phyloP scores from a whole-genome alignment of 2,113 vertebrate species.

The Micronisus gabar region DNA sequence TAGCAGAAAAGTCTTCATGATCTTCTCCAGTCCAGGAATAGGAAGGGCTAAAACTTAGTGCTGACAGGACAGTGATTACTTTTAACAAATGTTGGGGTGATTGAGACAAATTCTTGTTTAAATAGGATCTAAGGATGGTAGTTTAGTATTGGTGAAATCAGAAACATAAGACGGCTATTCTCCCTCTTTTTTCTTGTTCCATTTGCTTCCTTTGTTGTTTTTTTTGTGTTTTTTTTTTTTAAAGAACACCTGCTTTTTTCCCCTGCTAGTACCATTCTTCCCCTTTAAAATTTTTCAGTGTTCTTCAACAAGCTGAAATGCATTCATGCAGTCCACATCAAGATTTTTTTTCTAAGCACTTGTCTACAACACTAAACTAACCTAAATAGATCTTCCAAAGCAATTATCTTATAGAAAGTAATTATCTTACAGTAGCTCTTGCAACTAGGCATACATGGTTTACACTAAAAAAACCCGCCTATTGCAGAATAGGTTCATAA shows the following conservation, averaged over 20 bases:
- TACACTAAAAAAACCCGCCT: fast-evolving
- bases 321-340: neutral
- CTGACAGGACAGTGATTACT: neutral
- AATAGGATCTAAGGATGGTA: neutral
- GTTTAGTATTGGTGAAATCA: neutral
- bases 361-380: neutral
- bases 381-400: neutral
- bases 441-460: neutral
- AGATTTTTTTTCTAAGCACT: neutral
- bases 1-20: neutral
- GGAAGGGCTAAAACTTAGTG: neutral
- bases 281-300: neutral
- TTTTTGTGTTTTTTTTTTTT: neutral
- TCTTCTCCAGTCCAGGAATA: neutral
- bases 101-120: neutral
- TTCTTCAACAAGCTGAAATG: neutral
- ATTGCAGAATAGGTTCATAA: neutral
- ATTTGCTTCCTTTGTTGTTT: neutral
- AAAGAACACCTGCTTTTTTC: neutral
- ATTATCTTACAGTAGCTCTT: neutral
- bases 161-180: neutral
- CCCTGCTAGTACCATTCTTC: neutral
- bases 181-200: neutral
- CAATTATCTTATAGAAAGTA: neutral
- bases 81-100: neutral